phyloP scores from a whole-genome alignment of 2,797 vertebrate species.

The Silurus aristotelis region DNA sequence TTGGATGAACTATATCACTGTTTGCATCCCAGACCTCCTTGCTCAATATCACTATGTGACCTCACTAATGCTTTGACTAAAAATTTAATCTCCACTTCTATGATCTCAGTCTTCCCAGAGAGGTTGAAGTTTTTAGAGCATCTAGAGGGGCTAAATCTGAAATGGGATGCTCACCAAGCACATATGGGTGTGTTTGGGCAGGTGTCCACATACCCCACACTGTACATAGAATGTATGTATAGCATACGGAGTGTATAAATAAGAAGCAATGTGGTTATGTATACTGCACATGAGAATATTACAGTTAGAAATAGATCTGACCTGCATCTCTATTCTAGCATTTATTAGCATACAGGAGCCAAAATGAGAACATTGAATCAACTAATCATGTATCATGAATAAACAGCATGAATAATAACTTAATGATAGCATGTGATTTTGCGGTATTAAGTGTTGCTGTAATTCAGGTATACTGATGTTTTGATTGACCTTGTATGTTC shows the following conservation, averaged over 20 bases:
- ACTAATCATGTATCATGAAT: neutral
- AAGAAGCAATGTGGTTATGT: neutral
- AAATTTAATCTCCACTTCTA: neutral
- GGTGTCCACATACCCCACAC: neutral
- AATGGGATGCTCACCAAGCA: neutral
- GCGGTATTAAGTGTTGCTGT: neutral
- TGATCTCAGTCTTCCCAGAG: neutral
- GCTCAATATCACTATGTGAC: neutral
- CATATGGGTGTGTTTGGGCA: neutral
- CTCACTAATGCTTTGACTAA: neutral
- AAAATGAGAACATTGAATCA: neutral
- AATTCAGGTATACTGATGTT: neutral
- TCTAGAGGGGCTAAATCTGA: neutral
- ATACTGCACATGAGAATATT: neutral
- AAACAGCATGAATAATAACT: neutral
- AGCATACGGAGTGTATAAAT: neutral
- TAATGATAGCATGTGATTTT: neutral
- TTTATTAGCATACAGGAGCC: neutral
- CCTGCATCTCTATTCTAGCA: neutral
- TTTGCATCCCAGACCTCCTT: too few species aligned
- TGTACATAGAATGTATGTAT: neutral
- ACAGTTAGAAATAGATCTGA: neutral
- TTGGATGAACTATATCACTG: too few species aligned
- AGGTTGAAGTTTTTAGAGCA: neutral
- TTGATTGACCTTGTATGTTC: neutral